Conservation (phyloP, 2,797 vertebrate species). For the Pseudotriccus pelzelni region DNA sequence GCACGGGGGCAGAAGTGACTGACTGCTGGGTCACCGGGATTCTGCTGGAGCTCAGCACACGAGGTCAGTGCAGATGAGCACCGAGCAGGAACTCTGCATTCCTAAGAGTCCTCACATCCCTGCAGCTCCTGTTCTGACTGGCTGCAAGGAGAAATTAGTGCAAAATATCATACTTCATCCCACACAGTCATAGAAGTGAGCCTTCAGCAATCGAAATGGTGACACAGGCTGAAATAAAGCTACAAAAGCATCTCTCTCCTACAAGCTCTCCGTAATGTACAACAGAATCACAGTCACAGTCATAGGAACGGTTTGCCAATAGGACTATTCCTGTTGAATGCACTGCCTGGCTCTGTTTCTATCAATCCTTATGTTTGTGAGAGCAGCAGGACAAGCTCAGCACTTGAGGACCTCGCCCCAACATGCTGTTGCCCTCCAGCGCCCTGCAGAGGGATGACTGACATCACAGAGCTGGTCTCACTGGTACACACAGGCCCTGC, state of each 20-base stretch:
- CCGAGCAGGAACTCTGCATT: not conserved
- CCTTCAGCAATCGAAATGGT: not conserved
- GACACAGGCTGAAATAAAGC: not conserved
- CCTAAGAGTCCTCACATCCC: not conserved
- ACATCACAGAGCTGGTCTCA: not conserved
- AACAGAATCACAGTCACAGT: fast-evolving
- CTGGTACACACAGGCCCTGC: fast-evolving
- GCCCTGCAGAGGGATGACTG: not conserved
- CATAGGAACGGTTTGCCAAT: not conserved
- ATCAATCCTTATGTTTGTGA: not conserved
- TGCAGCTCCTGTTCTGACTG: not conserved
- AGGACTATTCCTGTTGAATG: not conserved
- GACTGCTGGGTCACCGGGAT: not conserved
- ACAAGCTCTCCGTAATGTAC: not conserved
- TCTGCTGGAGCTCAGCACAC: fast-evolving
- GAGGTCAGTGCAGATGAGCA: not conserved
- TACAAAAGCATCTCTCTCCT: not conserved
- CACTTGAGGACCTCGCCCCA: not conserved
- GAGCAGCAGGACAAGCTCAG: not conserved
- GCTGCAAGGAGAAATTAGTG: not conserved
- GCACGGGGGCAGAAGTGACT: not conserved
- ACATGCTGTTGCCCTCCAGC: not conserved
- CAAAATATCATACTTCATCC: not conserved
- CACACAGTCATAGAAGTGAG: not conserved
- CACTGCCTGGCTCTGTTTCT: not conserved